Base-by-base conservation (phyloP, 1,140 invertebrate species). In the Macrobrachium nipponense region DNA sequence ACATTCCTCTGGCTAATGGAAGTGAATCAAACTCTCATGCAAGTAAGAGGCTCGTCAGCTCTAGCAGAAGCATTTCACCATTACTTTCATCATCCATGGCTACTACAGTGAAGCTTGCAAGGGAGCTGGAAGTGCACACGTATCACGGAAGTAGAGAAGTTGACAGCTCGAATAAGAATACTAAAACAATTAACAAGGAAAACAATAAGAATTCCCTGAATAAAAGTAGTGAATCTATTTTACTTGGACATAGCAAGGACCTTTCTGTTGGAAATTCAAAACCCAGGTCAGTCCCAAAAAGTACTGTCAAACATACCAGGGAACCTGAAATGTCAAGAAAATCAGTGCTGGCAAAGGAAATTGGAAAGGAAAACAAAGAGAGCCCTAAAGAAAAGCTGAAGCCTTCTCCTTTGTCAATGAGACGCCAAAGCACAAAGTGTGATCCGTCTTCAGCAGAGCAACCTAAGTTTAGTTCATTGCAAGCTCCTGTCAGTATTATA, bases 171-270 rank as follows among this genome's bases (percentile, higher is more conserved):
- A 75, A 70, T 59, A 73, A 43, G 27, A 60, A 58, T 17, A 58
- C 80, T 6, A 51, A 82, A 58, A 27, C 64, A 5, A 11, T 84
- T 18, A 84, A 84, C 61, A 86, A 86, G 75, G 84, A 86, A 43
- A 86, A 86, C 61, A 85, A 85, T 51, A 73, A 80, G 66, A 86
- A 86, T 59, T 80, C 66, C 1, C 17, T 86, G 5, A 80, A 86
- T 23, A 86, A 86, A 62, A 70, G 12, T n/a, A 43, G 18, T n/a
- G 44, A n/a, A n/a, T 68, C 70, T 43, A 43, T 72, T 20, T 36
- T 27, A 36, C 23, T 58, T 60, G 70, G 68, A 11, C 18, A 68
- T 14, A 58, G 43, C 70, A 61, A n/a, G 23, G 58, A 60, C 23
- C 68, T 75, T 23, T 82, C 80, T 6, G 51, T 70, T 12, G 23